phyloP scores from a whole-genome alignment of 2,113 vertebrate species.

The Grantiella picta region DNA sequence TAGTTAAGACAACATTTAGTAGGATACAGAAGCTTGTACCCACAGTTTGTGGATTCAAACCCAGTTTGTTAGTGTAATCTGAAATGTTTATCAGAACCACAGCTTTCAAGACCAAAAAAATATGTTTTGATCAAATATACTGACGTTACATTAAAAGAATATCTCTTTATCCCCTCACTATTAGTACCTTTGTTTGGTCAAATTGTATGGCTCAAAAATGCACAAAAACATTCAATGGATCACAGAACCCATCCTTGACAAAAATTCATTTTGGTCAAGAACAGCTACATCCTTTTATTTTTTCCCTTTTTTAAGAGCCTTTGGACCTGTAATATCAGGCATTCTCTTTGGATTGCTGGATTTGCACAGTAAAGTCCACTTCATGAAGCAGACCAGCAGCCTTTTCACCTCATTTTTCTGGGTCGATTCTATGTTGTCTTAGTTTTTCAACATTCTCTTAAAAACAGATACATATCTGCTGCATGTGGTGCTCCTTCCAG shows the following conservation, averaged over 20 bases:
- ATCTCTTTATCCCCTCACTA: not conserved
- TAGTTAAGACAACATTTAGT: not conserved
- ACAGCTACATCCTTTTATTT: not conserved
- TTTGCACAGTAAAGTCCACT: not conserved
- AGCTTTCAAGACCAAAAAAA: not conserved
- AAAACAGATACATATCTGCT: not conserved
- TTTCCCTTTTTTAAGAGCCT: not conserved
- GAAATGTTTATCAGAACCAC: not conserved
- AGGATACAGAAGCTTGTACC: not conserved
- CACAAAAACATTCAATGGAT: not conserved
- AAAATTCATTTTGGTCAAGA: not conserved
- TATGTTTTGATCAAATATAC: not conserved
- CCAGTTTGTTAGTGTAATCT: not conserved
- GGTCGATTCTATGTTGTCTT: not conserved
- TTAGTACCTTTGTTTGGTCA: not conserved
- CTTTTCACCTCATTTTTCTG: not conserved
- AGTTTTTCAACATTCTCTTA: not conserved
- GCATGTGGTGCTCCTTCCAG: not conserved
- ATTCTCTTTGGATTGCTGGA: not conserved
- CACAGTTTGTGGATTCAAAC: not conserved
- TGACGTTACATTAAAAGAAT: not conserved
- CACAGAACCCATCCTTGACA: not conserved
- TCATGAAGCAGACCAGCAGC: not conserved
- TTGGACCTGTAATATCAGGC: not conserved
- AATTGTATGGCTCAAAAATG: not conserved